A percentile compares a stretch with the other conserved stretches of the same genome.
phyloP scores from a whole-genome alignment of 2,888 invertebrate genomes.

The Oligia strigilis region DNA sequence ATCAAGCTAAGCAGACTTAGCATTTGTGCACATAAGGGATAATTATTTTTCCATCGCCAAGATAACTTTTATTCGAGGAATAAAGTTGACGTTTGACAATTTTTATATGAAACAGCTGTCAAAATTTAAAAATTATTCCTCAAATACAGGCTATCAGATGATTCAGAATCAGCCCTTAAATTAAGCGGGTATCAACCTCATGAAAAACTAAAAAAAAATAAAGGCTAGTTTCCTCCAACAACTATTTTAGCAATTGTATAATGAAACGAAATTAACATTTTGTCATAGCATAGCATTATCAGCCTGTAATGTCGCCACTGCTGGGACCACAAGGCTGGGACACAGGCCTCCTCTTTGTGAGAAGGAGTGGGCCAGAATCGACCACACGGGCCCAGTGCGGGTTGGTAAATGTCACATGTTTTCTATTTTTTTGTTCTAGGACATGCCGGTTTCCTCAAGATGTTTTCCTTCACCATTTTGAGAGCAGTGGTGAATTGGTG shows the following conservation, averaged over 20 bases:
- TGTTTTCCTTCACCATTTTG: not conserved
- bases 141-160: too few relatives aligned
- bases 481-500: not conserved
- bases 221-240: not conserved
- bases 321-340: not conserved
- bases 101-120: too few relatives aligned
- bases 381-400: not conserved
- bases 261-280: not conserved
- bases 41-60: too few relatives aligned
- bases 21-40: not conserved
- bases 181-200: too few relatives aligned
- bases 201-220: too few relatives aligned
- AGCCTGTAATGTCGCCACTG: not conserved
- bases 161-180: not conserved
- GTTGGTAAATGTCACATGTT: not conserved
- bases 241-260: not conserved
- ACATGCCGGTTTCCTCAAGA: not conserved
- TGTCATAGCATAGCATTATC: not conserved
- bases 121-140: too few relatives aligned
- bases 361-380: not conserved
- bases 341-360: not conserved
- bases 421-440: not conserved
- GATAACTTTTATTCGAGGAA: too few relatives aligned
- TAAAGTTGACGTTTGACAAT: too few relatives aligned
- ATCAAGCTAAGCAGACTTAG: not conserved